A percentile compares a stretch with the other conserved stretches of the same genome.
Evolutionary conservation across 2,113 vertebrate species (phyloP).

Genomic region (Eubucco bourcierii): DNA sequence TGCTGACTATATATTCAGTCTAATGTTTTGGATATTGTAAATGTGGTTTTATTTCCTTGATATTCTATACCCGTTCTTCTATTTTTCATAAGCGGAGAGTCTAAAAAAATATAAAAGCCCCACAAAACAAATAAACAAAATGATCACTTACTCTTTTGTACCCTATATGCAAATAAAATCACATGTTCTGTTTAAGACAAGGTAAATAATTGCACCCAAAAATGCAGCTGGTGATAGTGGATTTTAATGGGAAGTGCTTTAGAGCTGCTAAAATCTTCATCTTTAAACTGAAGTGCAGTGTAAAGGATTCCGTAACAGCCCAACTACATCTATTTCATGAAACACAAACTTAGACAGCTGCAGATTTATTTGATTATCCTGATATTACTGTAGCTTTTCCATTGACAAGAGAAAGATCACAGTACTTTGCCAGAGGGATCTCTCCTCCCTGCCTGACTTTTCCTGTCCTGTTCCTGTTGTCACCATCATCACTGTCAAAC

Average conservation of each 20-base stretch:
- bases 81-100: not conserved
- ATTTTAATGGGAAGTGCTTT: not conserved
- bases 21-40: not conserved
- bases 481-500: not conserved
- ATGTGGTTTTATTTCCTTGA: not conserved
- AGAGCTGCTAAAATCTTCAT: conserved; percentile 12
- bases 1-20: not conserved
- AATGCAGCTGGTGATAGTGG: not conserved
- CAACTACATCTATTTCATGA: not conserved
- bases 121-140: not conserved
- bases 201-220: not conserved
- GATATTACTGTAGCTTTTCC: not conserved
- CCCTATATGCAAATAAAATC: not conserved
- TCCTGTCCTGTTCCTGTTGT: not conserved
- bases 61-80: not conserved
- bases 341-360: not conserved
- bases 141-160: not conserved
- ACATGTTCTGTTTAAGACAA: not conserved
- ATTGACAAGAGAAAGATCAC: not conserved
- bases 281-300: not conserved
- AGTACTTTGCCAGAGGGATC: not conserved
- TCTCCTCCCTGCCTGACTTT: not conserved
- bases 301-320: conserved; percentile 1
- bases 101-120: not conserved
- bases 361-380: not conserved